Base-by-base conservation (phyloP, 2,888 invertebrate genomes). In the Euspilapteryx auroguttella region DNA sequence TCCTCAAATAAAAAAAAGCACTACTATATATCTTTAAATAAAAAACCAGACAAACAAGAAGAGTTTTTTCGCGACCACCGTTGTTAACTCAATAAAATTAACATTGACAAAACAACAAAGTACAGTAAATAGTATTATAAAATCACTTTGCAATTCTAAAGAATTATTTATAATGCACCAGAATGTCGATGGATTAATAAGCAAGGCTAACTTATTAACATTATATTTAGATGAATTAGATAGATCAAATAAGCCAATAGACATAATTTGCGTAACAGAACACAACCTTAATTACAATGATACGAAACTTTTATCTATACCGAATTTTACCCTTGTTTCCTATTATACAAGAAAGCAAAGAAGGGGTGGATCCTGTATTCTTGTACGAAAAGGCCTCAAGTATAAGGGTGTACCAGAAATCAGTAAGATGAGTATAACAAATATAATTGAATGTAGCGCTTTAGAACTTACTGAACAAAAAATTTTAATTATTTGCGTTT, bases 121-220 rank as follows among this genome's bases (percentile, higher is more conserved):
- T n/a, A n/a, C n/a, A n/a, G n/a, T n/a, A n/a, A n/a, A n/a, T n/a
- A n/a, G n/a, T n/a, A n/a, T n/a, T n/a, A n/a, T n/a, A n/a, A n/a
- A n/a, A n/a, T n/a, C n/a, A n/a, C n/a, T n/a, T n/a, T n/a, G n/a
- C n/a, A n/a, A n/a, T n/a, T n/a, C n/a, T n/a, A n/a, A n/a, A n/a
- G n/a, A n/a, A 10, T 7, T 24, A 12, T 13, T 13, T 12, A 24
- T 24, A 8, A 8, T 24, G 3, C 24, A 24, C 14, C 24, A 24
- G 10, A 24, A 24, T 24, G 14, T 24, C 14, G 24, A 24, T 14
- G 24, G 24, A 5, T n/a, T 24, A 6, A 12, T 24, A 6, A 24
- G 13, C 14, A 24, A 24, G 10, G 6, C 13, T 9, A 14, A 24
- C 13, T 7, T 24, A 10, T 12, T 24, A 12, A 13, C 13, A 12